These are phyloP conservation scores for Hylomyscus alleni DNA, from an alignment of 2,797 vertebrate genomes.

Conservation along the genomic window DNA sequence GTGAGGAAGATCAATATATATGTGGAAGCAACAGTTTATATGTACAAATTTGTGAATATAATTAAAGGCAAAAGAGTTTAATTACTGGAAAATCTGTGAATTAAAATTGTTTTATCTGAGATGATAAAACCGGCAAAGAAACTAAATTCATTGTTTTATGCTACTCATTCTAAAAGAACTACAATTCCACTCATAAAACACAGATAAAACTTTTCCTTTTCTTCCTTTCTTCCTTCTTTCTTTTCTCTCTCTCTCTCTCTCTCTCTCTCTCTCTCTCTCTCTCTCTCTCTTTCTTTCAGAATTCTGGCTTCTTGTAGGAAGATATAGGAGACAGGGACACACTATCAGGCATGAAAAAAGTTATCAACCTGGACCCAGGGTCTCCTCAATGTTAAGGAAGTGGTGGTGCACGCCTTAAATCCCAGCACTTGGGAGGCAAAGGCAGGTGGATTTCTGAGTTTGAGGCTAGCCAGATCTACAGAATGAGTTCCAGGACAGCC, in stretches of 20 bases:
- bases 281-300: background rate
- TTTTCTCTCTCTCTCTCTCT: background rate
- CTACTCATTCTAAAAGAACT: background rate
- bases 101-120: background rate
- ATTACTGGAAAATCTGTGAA: background rate
- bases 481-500: too few species aligned
- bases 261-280: background rate
- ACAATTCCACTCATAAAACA: background rate
- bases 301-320: background rate
- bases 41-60: background rate
- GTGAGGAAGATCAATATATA: background rate
- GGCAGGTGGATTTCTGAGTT: too few species aligned
- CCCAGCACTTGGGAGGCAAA: too few species aligned
- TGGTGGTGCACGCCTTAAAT: too few species aligned
- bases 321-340: background rate
- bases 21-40: background rate
- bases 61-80: background rate
- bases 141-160: background rate
- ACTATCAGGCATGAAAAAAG: background rate
- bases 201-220: background rate
- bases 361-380: accelerated
- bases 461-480: too few species aligned
- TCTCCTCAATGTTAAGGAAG: background rate
- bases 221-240: background rate
- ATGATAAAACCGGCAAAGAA: background rate